Percentiles rank a stretch among this genome's conserved stretches.
These are phyloP conservation scores for Lepidocolaptes lacrymiger DNA, from an alignment of 2,797 vertebrate genomes.

Conservation along the genomic window DNA sequence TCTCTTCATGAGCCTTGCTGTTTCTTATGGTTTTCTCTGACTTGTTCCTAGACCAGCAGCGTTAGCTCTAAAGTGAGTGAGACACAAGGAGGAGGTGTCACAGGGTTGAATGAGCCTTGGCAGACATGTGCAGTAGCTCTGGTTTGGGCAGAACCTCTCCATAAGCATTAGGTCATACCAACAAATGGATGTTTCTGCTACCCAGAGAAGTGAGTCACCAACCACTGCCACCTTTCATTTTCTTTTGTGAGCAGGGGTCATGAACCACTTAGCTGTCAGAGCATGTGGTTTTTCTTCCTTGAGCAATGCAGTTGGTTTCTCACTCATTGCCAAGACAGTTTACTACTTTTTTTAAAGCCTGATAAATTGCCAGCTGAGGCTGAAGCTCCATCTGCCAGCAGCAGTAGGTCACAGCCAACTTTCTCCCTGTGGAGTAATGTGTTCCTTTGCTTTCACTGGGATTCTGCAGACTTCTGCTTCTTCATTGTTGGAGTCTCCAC, in stretches of 20 bases:
- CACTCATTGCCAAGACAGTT: slow-evolving; percentile 38
- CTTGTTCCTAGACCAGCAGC: not conserved
- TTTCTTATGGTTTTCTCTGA: not conserved
- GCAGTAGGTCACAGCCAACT: slow-evolving; percentile 38
- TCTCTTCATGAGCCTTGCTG: not conserved
- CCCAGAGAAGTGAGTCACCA: slow-evolving; percentile 29
- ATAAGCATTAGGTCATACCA: not conserved
- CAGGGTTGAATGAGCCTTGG: not conserved
- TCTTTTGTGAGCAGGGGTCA: not conserved
- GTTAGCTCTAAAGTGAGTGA: not conserved
- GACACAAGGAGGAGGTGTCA: not conserved
- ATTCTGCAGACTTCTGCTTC: slow-evolving; percentile 24
- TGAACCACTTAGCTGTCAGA: not conserved
- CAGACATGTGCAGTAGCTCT: not conserved
- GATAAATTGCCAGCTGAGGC: slow-evolving; percentile 56
- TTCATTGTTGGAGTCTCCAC: not conserved
- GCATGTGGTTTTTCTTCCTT: not conserved
- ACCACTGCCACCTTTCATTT: not conserved
- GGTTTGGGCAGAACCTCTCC: not conserved
- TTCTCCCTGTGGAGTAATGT: slow-evolving; percentile 17
- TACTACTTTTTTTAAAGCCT: slow-evolving; percentile 15
- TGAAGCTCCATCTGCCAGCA: slow-evolving; percentile 55
- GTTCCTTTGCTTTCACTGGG: not conserved
- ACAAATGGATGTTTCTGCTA: not conserved
- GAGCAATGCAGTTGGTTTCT: slow-evolving; percentile 40